phyloP scores from a whole-genome alignment of 2,797 vertebrate genomes.

The Loriculus beryllinus region DNA sequence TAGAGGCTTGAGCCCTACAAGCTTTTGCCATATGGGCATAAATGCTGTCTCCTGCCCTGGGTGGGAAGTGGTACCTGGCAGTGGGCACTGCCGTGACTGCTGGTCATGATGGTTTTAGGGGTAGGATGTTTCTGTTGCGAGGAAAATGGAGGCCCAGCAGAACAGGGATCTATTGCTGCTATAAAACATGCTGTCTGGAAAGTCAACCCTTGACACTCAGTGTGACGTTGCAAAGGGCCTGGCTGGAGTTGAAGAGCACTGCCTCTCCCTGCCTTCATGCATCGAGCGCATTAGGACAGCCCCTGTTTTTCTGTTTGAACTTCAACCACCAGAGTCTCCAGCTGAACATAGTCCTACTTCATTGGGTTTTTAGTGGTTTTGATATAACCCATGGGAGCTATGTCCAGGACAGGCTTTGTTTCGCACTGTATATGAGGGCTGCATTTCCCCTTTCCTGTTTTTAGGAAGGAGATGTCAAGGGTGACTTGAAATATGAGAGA shows the following conservation, averaged over 20 bases:
- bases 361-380: neutral
- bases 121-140: neutral
- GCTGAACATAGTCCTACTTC: neutral
- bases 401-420: neutral
- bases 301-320: neutral
- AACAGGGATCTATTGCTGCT: neutral
- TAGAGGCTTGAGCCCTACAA: neutral
- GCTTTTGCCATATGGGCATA: neutral
- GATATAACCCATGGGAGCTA: neutral
- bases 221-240: neutral
- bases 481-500: neutral
- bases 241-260: neutral
- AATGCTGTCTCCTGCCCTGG: neutral
- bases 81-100: neutral
- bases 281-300: rapidly evolving
- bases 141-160: neutral
- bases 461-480: neutral
- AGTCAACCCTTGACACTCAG: neutral
- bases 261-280: neutral
- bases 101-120: neutral
- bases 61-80: neutral
- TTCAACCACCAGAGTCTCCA: neutral
- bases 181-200: neutral
- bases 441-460: neutral
- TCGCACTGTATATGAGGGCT: neutral